These are phyloP conservation scores for Lacanobia oleracea DNA, from an alignment of 2,888 invertebrate genomes.

Conservation along the genomic window DNA sequence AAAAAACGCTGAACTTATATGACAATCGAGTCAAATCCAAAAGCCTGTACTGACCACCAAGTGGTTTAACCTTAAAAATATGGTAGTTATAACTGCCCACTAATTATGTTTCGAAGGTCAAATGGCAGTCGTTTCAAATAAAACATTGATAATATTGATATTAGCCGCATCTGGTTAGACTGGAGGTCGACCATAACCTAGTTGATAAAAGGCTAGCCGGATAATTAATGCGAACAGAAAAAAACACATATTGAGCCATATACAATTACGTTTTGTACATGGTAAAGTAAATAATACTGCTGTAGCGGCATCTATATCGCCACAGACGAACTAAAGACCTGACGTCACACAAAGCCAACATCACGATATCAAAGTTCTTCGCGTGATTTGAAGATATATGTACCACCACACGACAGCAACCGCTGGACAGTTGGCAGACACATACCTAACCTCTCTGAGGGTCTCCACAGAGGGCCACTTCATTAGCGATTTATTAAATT, in stretches of 20 bases:
- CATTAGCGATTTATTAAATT: too few species aligned
- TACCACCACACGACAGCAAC: too few species aligned
- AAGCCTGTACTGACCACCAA: neutral
- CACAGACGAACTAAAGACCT: too few species aligned
- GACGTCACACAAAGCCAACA: too few species aligned
- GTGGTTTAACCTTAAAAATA: neutral
- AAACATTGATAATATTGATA: constrained; percentile 33
- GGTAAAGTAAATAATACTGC: neutral
- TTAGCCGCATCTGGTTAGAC: constrained; percentile 26
- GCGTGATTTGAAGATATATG: too few species aligned
- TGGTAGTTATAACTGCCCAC: neutral
- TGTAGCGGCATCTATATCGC: too few species aligned
- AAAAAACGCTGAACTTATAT: too few species aligned
- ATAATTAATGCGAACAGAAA: constrained; percentile 11
- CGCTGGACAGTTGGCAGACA: too few species aligned
- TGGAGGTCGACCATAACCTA: constrained; percentile 43
- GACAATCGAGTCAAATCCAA: too few species aligned
- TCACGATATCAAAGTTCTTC: too few species aligned
- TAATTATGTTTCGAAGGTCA: constrained; percentile 9
- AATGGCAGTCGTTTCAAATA: constrained; percentile 4
- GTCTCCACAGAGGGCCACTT: too few species aligned
- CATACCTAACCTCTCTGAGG: too few species aligned
- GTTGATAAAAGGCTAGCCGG: constrained; percentile 27
- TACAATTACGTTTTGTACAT: neutral
- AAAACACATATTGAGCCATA: neutral